Evolutionary conservation across 2,888 invertebrate species (phyloP).

Genomic region (Hirtodrosophila histrioides): DNA sequence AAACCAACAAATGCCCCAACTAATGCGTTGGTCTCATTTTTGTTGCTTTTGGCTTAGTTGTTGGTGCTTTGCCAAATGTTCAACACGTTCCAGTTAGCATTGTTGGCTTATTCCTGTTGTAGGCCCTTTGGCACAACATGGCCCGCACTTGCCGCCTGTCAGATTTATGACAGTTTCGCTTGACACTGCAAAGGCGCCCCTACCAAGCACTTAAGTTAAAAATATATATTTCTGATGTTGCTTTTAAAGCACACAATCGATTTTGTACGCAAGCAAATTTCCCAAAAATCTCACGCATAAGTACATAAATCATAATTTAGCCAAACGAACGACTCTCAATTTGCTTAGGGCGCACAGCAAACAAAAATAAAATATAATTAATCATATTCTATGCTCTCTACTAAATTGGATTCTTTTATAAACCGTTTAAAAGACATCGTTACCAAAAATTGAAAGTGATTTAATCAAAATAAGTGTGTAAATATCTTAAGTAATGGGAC

Average conservation of each 20-base stretch:
- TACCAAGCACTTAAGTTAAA: neutral
- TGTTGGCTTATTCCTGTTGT: constrained; percentile 27
- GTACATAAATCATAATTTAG: constrained; percentile 44
- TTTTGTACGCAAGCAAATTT: constrained; percentile 18
- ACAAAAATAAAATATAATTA: constrained; percentile 21
- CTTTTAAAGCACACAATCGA: constrained; percentile 31
- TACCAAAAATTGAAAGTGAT: neutral
- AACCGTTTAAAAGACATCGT: constrained; percentile 7
- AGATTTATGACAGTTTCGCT: constrained; percentile 62
- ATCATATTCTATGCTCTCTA: constrained; percentile 20
- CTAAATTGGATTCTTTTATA: constrained; percentile 7
- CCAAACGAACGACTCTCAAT: constrained; percentile 37
- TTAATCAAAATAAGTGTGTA: too few relatives aligned
- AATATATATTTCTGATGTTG: constrained; percentile 7
- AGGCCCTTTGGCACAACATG: constrained; percentile 27
- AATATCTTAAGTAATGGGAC: too few relatives aligned
- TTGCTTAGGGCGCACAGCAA: constrained; percentile 15
- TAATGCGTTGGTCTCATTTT: constrained; percentile 34
- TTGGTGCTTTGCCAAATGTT: constrained; percentile 61
- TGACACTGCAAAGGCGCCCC: constrained; percentile 43
- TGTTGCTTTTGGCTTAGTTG: constrained; percentile 12
- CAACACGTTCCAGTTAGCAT: constrained; percentile 65
- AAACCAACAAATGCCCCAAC: constrained; percentile 32
- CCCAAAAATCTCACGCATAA: neutral
- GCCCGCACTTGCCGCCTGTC: constrained; percentile 58